phyloP scores from a whole-genome alignment of 2,888 invertebrate species.

The Tiliacea aurago region DNA sequence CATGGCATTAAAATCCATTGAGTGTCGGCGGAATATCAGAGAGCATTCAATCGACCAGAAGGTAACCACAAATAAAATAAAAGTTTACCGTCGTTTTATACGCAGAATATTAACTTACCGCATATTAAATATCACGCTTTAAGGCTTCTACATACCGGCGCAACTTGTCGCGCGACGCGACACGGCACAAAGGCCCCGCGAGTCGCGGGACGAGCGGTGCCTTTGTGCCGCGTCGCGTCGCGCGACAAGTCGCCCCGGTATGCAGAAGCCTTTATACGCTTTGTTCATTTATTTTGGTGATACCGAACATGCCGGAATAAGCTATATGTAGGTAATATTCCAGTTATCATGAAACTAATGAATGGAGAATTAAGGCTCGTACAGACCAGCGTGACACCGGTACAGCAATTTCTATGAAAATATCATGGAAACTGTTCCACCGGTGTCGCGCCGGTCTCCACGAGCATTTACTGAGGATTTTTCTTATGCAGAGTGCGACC shows the following conservation, averaged over 20 bases:
- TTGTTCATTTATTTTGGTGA: slow-evolving; percentile 51
- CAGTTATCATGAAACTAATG: slow-evolving; percentile 12
- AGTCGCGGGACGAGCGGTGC: too few relatives aligned
- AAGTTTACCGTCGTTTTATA: slow-evolving; percentile 65
- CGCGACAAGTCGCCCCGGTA: too few relatives aligned
- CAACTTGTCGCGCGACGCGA: too few relatives aligned
- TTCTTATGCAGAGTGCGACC: neutral
- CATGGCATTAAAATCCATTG: slow-evolving; percentile 85
- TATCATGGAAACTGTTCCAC: too few relatives aligned
- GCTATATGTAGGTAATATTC: slow-evolving; percentile 18
- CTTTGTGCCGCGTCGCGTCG: too few relatives aligned
- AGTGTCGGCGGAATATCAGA: slow-evolving; percentile 75
- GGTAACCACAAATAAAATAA: slow-evolving; percentile 75
- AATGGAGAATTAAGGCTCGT: neutral
- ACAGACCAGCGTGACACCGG: too few relatives aligned
- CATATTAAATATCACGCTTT: slow-evolving; percentile 66
- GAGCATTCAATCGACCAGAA: slow-evolving; percentile 75
- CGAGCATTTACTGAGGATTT: slow-evolving; percentile 2
- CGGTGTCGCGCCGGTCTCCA: too few relatives aligned
- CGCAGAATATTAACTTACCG: slow-evolving; percentile 69
- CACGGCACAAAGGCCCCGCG: too few relatives aligned
- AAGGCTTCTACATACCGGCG: too few relatives aligned
- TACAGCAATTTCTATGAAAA: too few relatives aligned
- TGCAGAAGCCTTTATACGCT: too few relatives aligned
- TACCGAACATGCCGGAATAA: slow-evolving; percentile 11